A percentile compares a stretch with the other conserved stretches of the same genome.
Conservation (phyloP, 2,797 vertebrate species). For the Hemibagrus guttatus region DNA sequence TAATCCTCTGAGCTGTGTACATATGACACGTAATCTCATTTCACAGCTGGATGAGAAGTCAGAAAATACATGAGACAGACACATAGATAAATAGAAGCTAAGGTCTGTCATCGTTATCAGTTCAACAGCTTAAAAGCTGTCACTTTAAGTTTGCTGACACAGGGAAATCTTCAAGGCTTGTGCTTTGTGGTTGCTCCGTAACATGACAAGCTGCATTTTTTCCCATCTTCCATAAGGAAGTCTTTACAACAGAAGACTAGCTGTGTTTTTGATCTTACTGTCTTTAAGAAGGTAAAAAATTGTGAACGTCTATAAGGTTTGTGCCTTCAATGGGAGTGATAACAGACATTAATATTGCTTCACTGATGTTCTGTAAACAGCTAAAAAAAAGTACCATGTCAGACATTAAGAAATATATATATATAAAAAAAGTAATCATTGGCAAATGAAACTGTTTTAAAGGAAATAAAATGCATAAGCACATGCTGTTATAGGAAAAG, state of each 20-base stretch:
- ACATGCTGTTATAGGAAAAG: not conserved
- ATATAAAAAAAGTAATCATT: not conserved
- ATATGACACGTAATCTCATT: not conserved
- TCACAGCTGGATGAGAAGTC: not conserved
- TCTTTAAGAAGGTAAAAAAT: not conserved
- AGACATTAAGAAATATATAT: constrained; percentile 9
- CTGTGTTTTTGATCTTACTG: not conserved
- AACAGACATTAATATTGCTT: not conserved
- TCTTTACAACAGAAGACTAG: not conserved
- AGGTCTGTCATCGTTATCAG: not conserved
- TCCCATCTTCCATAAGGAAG: not conserved
- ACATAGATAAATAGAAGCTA: not conserved
- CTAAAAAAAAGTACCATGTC: not conserved
- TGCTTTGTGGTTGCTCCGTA: not conserved
- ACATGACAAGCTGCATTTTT: not conserved
- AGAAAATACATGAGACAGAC: not conserved
- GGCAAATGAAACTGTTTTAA: not conserved
- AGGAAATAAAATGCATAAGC: not conserved
- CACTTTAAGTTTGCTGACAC: not conserved
- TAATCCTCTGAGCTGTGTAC: constrained; percentile 56
- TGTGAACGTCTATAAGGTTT: not conserved
- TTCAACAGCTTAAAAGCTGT: not conserved
- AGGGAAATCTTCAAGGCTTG: not conserved
- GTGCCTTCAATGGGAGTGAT: not conserved
- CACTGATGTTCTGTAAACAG: not conserved